phyloP scores from a whole-genome alignment of 2,113 vertebrate species.

The Dicrurus megarhynchus region DNA sequence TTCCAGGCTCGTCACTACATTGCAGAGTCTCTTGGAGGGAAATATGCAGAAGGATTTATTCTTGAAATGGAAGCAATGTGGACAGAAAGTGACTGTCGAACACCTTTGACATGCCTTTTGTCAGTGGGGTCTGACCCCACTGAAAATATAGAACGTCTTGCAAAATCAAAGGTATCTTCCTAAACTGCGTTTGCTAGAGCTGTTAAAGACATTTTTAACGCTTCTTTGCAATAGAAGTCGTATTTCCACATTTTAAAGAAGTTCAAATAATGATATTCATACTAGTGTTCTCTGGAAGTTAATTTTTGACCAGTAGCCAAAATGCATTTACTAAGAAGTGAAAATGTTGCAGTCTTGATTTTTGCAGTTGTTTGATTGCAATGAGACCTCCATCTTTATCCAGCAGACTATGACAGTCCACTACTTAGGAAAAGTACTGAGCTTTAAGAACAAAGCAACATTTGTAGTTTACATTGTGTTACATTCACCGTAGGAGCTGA shows the following conservation, averaged over 20 bases:
- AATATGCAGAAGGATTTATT: constrained; percentile 78
- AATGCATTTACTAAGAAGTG: neutral
- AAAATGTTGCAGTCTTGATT: neutral
- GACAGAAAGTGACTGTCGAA: constrained; percentile 75
- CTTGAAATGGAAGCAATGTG: constrained; percentile 82
- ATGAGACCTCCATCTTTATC: neutral
- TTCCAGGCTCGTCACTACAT: constrained; percentile 80
- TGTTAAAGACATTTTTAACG: neutral
- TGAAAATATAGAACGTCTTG: constrained; percentile 80
- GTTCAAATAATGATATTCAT: neutral
- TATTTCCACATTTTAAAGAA: neutral
- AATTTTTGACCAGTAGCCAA: neutral
- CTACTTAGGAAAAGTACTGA: neutral
- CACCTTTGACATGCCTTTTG: constrained; percentile 81
- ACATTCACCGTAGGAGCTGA: neutral
- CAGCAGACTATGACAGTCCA: neutral
- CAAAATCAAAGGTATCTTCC: constrained; percentile 76
- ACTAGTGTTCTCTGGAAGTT: neutral
- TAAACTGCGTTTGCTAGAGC: neutral
- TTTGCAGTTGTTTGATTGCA: neutral
- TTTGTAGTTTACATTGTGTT: neutral
- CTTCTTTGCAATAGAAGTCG: neutral
- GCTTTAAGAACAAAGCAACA: neutral
- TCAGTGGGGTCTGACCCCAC: constrained; percentile 85
- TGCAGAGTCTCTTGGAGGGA: constrained; percentile 75